Conservation (phyloP, 2,113 vertebrate species). For the Cottus gobio region DNA sequence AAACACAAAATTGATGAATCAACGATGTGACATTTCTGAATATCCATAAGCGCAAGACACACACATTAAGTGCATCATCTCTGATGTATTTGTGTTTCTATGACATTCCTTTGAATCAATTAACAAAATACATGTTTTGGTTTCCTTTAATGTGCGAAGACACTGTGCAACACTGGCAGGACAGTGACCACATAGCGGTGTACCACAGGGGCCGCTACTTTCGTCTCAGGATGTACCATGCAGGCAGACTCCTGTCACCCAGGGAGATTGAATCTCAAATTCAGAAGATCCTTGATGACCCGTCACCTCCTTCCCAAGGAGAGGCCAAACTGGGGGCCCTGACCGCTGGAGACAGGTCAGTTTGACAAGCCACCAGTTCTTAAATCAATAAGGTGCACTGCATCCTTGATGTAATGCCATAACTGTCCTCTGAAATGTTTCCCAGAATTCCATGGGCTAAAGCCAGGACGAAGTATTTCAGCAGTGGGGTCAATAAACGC, state of each 20-base stretch:
- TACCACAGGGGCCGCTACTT: constrained; percentile 91
- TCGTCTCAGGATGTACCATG: constrained; percentile 85
- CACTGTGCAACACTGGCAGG: constrained; percentile 84
- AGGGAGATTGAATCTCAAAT: constrained; percentile 90
- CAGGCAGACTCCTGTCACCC: constrained; percentile 85
- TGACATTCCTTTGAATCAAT: not conserved
- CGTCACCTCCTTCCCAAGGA: constrained; percentile 78
- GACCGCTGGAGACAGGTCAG: constrained; percentile 89
- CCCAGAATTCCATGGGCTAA: constrained; percentile 88
- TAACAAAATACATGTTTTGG: not conserved
- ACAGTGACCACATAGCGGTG: constrained; percentile 88
- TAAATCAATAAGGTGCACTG: not conserved
- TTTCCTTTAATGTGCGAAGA: constrained; percentile 74
- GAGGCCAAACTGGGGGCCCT: constrained; percentile 88
- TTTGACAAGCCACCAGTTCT: not conserved
- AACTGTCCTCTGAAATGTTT: constrained; percentile 10
- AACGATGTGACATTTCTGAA: not conserved
- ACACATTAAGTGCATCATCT: not conserved
- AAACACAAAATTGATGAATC: not conserved
- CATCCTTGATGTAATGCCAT: not conserved
- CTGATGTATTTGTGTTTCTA: not conserved
- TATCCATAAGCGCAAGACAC: not conserved
- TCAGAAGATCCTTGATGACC: constrained; percentile 88
- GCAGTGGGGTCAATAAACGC: constrained; percentile 80
- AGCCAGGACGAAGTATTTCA: constrained; percentile 83